Conservation (phyloP, 2,113 vertebrate species). For the Cricetomys ansorgei region DNA sequence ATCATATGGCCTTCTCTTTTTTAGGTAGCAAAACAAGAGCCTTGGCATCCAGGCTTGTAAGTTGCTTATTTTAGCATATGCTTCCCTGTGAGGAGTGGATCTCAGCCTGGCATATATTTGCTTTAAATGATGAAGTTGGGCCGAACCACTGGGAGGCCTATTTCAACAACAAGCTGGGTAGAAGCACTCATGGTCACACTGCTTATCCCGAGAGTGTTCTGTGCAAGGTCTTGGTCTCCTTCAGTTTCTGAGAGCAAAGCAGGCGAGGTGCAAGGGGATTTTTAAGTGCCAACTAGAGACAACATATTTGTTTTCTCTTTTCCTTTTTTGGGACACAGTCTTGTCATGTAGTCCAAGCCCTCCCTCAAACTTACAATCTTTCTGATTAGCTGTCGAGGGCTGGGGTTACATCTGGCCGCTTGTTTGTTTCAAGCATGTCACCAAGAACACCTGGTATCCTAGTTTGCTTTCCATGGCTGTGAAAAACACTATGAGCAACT, state of each 20-base stretch:
- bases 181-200: background rate
- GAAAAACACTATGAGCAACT: background rate
- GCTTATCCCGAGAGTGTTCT: background rate
- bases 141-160: background rate
- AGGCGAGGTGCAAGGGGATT: background rate
- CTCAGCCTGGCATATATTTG: background rate
- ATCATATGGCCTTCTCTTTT: constrained; percentile 34
- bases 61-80: constrained; percentile 51
- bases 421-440: background rate
- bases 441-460: background rate
- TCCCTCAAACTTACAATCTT: background rate
- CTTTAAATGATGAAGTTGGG: constrained; percentile 13
- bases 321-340: background rate
- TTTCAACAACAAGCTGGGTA: too few species aligned
- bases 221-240: background rate
- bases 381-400: background rate
- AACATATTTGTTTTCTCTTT: background rate
- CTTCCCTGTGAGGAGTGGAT: background rate
- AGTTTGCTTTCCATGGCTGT: background rate
- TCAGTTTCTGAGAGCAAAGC: background rate
- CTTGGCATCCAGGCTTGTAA: background rate
- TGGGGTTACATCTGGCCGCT: background rate
- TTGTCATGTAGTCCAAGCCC: background rate
- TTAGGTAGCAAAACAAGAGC: constrained; percentile 63
- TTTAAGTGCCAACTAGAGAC: background rate